Evolutionary conservation across 2,888 invertebrate species (phyloP).

Genomic region (Lepetodrilus schrolli): DNA sequence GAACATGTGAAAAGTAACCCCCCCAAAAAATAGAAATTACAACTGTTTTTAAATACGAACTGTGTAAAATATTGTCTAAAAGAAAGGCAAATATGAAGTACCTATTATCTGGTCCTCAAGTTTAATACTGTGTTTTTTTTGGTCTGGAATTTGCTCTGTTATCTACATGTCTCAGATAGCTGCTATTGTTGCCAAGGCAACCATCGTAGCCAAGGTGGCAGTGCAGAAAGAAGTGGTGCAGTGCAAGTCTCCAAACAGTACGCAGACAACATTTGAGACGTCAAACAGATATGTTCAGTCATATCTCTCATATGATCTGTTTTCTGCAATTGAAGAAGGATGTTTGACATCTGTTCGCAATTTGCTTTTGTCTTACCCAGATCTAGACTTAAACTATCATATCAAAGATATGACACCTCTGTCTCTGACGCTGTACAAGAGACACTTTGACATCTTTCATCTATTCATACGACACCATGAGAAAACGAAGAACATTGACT

Average conservation of each 20-base stretch:
- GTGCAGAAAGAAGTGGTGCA: constrained; percentile 7
- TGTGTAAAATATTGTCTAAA: too few relatives aligned
- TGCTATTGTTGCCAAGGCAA: constrained; percentile 24
- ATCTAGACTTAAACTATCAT: constrained; percentile 68
- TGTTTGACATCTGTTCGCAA: constrained; percentile 59
- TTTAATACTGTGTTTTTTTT: too few relatives aligned
- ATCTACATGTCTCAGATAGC: constrained; percentile 33
- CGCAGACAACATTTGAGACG: constrained; percentile 50
- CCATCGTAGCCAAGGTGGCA: constrained; percentile 8
- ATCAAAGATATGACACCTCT: constrained; percentile 73
- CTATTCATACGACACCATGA: constrained; percentile 70
- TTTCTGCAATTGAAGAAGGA: constrained; percentile 56
- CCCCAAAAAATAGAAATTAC: too few relatives aligned
- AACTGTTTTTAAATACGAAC: too few relatives aligned
- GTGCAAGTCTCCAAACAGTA: constrained; percentile 26
- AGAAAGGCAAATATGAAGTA: too few relatives aligned
- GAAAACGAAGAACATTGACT: constrained; percentile 60
- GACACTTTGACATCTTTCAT: constrained; percentile 67
- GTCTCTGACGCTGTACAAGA: constrained; percentile 71
- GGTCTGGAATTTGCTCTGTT: too few relatives aligned
- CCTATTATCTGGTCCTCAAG: too few relatives aligned
- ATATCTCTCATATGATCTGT: constrained; percentile 63
- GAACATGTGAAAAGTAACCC: too few relatives aligned
- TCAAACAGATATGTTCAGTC: constrained; percentile 56
- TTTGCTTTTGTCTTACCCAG: constrained; percentile 63